Percentiles rank a stretch among this genome's conserved stretches.
phyloP scores from a whole-genome alignment of 1,140 invertebrate genomes.

The Magallana gigas region DNA sequence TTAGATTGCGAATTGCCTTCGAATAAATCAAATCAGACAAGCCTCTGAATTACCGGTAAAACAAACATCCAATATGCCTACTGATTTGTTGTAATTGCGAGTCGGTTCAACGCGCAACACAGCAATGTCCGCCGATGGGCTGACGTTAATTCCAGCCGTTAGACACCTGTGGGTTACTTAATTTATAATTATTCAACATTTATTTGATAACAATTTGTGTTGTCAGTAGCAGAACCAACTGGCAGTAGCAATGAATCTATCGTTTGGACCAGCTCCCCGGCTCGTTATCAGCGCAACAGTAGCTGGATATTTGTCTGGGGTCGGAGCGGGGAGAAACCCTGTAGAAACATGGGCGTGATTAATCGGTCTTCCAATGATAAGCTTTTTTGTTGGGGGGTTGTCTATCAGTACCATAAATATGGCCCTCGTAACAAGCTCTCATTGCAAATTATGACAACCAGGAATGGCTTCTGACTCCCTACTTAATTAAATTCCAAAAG shows the following conservation, averaged over 20 bases:
- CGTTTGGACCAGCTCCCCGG: constrained; percentile 3
- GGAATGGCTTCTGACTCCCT: constrained; percentile 37
- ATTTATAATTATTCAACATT: constrained; percentile 43
- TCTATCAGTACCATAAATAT: constrained; percentile 41
- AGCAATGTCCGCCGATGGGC: background rate
- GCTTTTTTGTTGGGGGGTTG: constrained; percentile 27
- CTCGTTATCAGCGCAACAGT: background rate
- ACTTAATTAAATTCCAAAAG: constrained; percentile 46
- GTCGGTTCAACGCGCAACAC: background rate
- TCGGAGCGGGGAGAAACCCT: background rate
- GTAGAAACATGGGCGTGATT: constrained; percentile 29
- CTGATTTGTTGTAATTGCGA: constrained; percentile 10
- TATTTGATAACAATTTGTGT: constrained; percentile 34
- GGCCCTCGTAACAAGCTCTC: background rate
- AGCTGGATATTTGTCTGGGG: constrained; percentile 17
- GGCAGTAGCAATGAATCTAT: constrained; percentile 21
- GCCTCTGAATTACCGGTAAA: background rate
- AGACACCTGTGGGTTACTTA: constrained; percentile 34
- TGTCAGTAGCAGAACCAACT: constrained; percentile 21
- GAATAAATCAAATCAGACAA: constrained; percentile 4
- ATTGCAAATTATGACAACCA: constrained; percentile 40
- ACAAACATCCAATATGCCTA: constrained; percentile 18
- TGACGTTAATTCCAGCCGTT: constrained; percentile 40
- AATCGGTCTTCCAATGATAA: constrained; percentile 28
- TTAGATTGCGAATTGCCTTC: background rate